Percentiles rank a stretch among this genome's conserved stretches.
phyloP scores from a whole-genome alignment of 2,888 invertebrate species.

The Dorcus hopei region DNA sequence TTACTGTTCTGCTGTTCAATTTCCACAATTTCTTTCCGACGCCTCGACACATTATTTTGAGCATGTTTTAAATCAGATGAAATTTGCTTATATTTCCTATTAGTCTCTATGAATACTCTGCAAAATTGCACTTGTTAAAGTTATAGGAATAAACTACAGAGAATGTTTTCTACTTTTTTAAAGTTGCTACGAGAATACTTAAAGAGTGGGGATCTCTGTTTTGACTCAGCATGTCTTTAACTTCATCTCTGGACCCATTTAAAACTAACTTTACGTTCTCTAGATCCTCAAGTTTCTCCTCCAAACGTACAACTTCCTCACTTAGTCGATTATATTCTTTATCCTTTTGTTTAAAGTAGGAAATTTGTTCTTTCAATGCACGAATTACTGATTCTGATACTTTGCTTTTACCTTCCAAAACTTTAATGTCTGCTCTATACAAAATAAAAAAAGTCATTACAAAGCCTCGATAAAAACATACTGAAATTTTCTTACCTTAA shows the following conservation, averaged over 20 bases:
- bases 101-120: conserved; percentile 50
- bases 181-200: conserved; percentile 59
- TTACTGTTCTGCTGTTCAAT: conserved; percentile 28
- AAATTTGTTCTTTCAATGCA: conserved; percentile 54
- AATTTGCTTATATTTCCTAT: conserved; percentile 47
- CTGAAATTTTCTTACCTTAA: conserved; percentile 33
- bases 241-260: conserved; percentile 57
- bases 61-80: conserved; percentile 45
- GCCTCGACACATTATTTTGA: conserved; percentile 43
- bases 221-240: conserved; percentile 47
- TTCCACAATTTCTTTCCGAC: conserved; percentile 28
- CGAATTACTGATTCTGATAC: conserved; percentile 38
- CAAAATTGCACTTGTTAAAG: neutral
- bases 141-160: neutral
- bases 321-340: conserved; percentile 50
- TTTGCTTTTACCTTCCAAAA: conserved; percentile 47
- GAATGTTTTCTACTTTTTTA: conserved; percentile 57
- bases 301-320: conserved; percentile 56
- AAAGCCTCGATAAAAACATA: too few species aligned
- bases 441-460: neutral
- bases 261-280: conserved; percentile 59
- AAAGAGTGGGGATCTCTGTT: too few species aligned
- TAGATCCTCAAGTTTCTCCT: conserved; percentile 55
- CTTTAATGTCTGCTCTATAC: conserved; percentile 45
- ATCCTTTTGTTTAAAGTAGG: conserved; percentile 52